Base-by-base conservation (phyloP, 2,888 invertebrate species). In the Alloplasta piceator region DNA sequence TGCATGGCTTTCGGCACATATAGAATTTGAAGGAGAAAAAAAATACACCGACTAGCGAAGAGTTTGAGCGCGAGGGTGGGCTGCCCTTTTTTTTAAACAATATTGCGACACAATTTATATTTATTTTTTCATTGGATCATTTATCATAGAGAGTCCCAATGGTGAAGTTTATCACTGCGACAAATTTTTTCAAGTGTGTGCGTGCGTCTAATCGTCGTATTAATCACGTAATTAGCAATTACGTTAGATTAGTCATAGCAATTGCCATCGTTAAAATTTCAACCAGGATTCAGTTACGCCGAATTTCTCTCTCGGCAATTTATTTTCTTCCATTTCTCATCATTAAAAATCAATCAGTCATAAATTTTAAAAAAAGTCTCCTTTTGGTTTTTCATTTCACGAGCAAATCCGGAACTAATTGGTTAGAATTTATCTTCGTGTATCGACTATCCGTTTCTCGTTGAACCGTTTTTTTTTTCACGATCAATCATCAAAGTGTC, bases 1-100 rank as follows among this genome's bases (percentile, higher is more conserved):
- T 87, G 90, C 90, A 90, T 90, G 90, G 90, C 90, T 90, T 90
- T 86, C 86, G 87, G 87, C 88, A 89, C 88, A 87, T 87, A 73
- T 72, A 87, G 87, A 12, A 68, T 41, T 9, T 39, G 12, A 12
- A 58, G 26, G 26, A 14, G 26, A 36, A 10, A 10, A 66, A 67
- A 26, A 41, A 66, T 50, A 68, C 75, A 80, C 67, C 86, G 85
- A 89, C 85, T 89, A 88, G 88, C 86, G 86, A 90, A 86, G 89
- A 89, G 88, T 89, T 89, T 88, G 81, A 81, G 90, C 89, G 91
- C 89, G 89, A 90, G 91, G 92, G 91, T 92, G 92, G 91, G 91
- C 90, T 91, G 91, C 90, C 91, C 90, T 87, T 86, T 64, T 56
- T 56, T 43, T 5, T 66, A 52, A 75, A 66, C 67, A 64, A 80